Evolutionary conservation across 2,797 vertebrate genomes (phyloP).

Genomic region (Pogoniulus pusillus): DNA sequence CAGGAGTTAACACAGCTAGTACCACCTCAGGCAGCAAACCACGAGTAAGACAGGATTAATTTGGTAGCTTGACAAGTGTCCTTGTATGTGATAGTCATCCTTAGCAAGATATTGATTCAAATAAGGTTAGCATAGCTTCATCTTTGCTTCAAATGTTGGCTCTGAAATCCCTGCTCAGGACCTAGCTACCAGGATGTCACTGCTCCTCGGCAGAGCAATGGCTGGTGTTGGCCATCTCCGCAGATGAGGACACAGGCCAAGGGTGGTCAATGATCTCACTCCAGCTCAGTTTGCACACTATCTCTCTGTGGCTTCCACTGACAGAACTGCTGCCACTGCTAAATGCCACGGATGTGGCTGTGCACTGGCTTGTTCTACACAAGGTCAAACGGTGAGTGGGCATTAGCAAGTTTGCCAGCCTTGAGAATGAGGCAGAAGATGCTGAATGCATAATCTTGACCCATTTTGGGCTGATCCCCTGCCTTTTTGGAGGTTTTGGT

Average conservation of each 20-base stretch:
- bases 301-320: not conserved
- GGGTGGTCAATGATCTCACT: not conserved
- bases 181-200: accelerated
- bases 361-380: accelerated
- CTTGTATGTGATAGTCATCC: not conserved
- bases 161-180: not conserved
- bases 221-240: not conserved
- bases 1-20: not conserved
- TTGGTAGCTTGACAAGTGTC: not conserved
- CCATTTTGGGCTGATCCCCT: not conserved
- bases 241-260: not conserved
- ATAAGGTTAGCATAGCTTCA: not conserved
- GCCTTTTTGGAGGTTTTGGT: not conserved
- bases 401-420: not conserved
- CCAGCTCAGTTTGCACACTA: not conserved
- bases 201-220: not conserved
- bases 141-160: not conserved
- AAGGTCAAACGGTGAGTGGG: not conserved
- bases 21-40: not conserved
- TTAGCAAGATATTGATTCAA: not conserved
- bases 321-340: not conserved
- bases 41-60: accelerated
- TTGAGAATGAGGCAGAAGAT: not conserved
- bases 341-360: not conserved
- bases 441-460: not conserved